Conservation (phyloP, 2,113 vertebrate species). For the Toxostoma redivivum region DNA sequence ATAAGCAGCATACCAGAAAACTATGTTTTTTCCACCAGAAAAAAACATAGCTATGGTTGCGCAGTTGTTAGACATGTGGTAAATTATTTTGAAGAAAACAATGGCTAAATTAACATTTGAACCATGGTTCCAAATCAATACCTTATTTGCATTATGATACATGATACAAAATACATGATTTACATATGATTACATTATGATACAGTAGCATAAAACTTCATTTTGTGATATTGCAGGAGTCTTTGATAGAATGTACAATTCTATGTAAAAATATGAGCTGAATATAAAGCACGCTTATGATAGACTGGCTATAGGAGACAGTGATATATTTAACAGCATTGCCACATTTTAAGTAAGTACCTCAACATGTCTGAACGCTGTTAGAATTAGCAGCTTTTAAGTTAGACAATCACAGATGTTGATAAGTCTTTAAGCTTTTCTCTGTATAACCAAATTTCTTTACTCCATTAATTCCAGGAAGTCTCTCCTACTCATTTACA, state of each 20-base stretch:
- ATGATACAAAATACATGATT: no score
- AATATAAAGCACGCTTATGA: neutral
- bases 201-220: neutral
- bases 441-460: neutral
- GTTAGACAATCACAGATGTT: neutral
- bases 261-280: neutral
- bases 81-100: neutral
- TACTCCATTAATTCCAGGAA: neutral
- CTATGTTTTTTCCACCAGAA: neutral
- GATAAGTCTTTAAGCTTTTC: neutral
- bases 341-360: neutral
- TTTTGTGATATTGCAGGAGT: neutral
- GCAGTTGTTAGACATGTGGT: neutral
- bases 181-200: no score
- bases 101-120: neutral
- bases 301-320: neutral
- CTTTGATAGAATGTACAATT: neutral
- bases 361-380: neutral
- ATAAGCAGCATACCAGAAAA: neutral
- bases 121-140: neutral
- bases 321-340: neutral
- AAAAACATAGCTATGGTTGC: neutral
- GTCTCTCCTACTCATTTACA: neutral
- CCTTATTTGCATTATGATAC: neutral
- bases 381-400: neutral